Evolutionary conservation across 1,140 invertebrate genomes (phyloP).

Genomic region (Cherax destructor): DNA sequence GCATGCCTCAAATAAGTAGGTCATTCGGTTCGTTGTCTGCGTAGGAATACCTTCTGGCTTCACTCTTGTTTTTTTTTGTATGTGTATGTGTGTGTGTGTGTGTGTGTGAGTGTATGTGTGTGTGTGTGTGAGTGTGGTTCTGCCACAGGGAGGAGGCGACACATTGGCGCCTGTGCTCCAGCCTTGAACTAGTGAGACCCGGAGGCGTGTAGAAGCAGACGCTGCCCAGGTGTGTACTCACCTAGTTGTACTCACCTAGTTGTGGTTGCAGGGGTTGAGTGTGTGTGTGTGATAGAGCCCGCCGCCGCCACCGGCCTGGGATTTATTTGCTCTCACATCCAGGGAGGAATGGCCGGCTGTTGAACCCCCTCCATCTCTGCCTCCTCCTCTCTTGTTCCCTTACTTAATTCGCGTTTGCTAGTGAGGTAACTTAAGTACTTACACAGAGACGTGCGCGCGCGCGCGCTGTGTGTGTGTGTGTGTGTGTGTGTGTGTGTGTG

Average conservation of each 20-base stretch:
- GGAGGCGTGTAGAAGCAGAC: background rate
- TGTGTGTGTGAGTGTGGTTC: background rate
- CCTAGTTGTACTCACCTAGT: too few species aligned
- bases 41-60: background rate
- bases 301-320: too few species aligned
- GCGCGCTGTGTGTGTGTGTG: too few species aligned
- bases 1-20: background rate
- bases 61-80: background rate
- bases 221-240: too few species aligned
- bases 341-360: background rate
- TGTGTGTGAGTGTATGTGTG: background rate
- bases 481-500: too few species aligned
- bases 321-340: background rate
- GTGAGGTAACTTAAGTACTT: too few species aligned
- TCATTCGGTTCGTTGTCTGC: constrained; percentile 3
- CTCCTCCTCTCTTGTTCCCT: background rate
- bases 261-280: too few species aligned
- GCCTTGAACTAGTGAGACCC: background rate
- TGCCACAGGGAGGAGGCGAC: background rate
- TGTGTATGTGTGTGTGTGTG: too few species aligned
- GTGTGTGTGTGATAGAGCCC: too few species aligned
- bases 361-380: background rate
- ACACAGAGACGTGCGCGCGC: too few species aligned
- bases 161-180: background rate
- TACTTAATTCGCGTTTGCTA: too few species aligned